Percentiles rank a stretch among this genome's conserved stretches.
Evolutionary conservation across 2,797 vertebrate genomes (phyloP).

Genomic region (Apogon talboti): DNA sequence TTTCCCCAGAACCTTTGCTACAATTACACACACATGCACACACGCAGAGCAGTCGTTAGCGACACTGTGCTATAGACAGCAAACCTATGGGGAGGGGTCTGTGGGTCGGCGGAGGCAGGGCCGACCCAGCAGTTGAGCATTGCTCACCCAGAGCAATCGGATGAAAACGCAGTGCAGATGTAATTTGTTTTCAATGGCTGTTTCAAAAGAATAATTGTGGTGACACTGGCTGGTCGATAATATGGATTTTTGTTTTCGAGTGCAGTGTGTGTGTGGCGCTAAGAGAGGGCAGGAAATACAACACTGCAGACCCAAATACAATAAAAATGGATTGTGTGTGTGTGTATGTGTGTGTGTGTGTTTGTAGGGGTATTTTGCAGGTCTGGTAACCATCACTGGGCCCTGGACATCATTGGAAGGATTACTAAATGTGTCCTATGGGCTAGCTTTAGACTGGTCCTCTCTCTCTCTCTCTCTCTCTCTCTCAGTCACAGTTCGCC

Average conservation of each 20-base stretch:
- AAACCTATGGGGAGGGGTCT: conserved; percentile 73
- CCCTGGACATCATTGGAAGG: conserved; percentile 91
- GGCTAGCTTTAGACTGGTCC: conserved; percentile 70
- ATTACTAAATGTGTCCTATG: conserved; percentile 92
- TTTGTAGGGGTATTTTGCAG: conserved; percentile 87
- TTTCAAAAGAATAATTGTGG: conserved; percentile 99
- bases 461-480: conserved; percentile 62
- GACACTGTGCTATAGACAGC: conserved; percentile 84
- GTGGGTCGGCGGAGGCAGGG: conserved; percentile 57
- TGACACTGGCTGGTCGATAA: conserved; percentile 98
- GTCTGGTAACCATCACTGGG: conserved; percentile 92
- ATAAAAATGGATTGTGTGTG: conserved; percentile 96
- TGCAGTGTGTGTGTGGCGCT: conserved; percentile 97
- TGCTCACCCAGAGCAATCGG: conserved; percentile 97
- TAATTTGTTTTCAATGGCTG: conserved; percentile 99
- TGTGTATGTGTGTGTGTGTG: conserved; percentile 83
- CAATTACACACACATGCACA: conserved; percentile 34
- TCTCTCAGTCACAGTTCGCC: conserved; percentile 70
- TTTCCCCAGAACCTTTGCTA: conserved; percentile 2
- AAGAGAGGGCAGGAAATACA: conserved; percentile 97
- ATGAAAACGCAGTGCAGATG: conserved; percentile 99
- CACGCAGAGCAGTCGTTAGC: conserved; percentile 81
- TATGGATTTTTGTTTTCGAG: conserved; percentile 99
- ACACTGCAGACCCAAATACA: conserved; percentile 94
- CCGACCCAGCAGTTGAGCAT: conserved; percentile 85